A percentile compares a stretch with the other conserved stretches of the same genome.
Evolutionary conservation across 2,797 vertebrate species (phyloP).

Genomic region (Sphenodon punctatus): DNA sequence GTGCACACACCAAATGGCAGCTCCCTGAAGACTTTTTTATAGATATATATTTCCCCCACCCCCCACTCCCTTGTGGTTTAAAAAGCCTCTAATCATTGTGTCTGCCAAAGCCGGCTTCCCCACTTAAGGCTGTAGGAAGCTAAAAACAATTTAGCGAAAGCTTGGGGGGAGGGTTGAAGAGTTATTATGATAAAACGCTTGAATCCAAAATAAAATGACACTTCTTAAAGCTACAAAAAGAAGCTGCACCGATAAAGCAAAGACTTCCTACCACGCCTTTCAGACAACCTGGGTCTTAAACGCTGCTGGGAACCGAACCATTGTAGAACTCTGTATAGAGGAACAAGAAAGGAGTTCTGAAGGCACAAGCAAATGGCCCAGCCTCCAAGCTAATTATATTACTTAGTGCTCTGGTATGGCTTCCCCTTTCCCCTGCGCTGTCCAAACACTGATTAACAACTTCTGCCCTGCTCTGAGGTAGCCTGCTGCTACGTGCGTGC

Average conservation of each 20-base stretch:
- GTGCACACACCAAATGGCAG: conserved; percentile 18
- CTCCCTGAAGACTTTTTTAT: background rate
- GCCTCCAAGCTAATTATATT: background rate
- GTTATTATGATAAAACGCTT: conserved; percentile 31
- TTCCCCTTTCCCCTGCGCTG: background rate
- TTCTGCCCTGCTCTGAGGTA: background rate
- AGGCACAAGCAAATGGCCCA: background rate
- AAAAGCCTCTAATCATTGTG: conserved; percentile 42
- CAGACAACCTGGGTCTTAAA: background rate
- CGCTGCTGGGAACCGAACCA: background rate
- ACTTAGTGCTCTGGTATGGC: background rate
- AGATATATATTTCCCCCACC: background rate
- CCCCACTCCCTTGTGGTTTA: background rate
- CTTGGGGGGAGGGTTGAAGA: conserved; percentile 19
- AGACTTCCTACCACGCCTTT: background rate
- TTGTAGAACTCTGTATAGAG: background rate
- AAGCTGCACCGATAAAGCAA: background rate
- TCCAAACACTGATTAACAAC: background rate
- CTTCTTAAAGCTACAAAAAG: background rate
- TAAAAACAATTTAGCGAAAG: conserved; percentile 50
- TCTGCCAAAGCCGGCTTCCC: conserved; percentile 48
- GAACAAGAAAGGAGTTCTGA: fast-evolving
- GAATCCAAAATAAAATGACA: background rate
- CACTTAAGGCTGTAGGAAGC: conserved; percentile 50
- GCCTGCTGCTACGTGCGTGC: no score